Base-by-base conservation (phyloP, 2,797 vertebrate genomes). In the Eupleurogrammus muticus region DNA sequence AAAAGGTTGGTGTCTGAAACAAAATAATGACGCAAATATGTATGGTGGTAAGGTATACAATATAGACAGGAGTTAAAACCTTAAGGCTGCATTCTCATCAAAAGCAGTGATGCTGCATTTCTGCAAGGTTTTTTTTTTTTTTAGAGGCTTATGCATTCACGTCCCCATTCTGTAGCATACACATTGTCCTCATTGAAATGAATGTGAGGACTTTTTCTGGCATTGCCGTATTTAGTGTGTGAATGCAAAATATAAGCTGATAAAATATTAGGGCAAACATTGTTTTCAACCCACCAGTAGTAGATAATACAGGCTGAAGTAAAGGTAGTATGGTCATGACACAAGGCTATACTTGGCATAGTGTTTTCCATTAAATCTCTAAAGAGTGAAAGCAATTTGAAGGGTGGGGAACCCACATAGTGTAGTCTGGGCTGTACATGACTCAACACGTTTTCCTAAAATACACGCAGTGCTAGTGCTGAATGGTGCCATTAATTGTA, bases 51-150 rank as follows among this genome's bases (percentile, higher is more conserved):
- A 57, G 56, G 24, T 38, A 69, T 58, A 19, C 56, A 70, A 58
- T 53, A 68, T 79, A 67, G 73, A 73, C 66, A 64, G 59, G 46
- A 79, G 55, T 62, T 53, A 55, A 71, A 28, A 28, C 28, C 3
- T 28, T 6, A 28, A 28, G 28, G 28, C 28, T 28, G 28, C 28
- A 28, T 28, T 28, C 28, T 3, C 28, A 28, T 28, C 28, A 28
- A 28, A 28, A 3, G 3, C 28, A 28, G 28, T 6, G 6, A 28
- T 28, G 28, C 28, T 28, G 3, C 28, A 28, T n/a, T n/a, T n/a
- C n/a, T n/a, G n/a, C n/a, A n/a, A n/a, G n/a, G 28, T 3, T 28
- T 28, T 3, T 6, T 28, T 28, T 28, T 28, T 28, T 28, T 28
- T 6, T 6, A 28, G 28, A 28, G 28, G 3, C 28, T 6, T 28